Conservation (phyloP, 2,797 vertebrate genomes). For the Xenopus petersii region DNA sequence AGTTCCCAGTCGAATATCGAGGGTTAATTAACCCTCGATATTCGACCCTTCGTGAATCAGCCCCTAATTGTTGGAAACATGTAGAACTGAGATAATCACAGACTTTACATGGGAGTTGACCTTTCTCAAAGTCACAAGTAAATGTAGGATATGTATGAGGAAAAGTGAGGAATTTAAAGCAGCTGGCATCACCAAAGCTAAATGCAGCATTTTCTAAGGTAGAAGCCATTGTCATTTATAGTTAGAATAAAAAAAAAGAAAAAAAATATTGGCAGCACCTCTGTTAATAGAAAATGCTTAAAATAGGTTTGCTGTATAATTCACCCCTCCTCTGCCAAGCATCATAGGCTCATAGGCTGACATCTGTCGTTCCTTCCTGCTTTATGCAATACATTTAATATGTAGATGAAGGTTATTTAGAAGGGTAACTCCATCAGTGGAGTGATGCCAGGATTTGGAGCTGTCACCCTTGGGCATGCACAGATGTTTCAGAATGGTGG, state of each 20-base stretch:
- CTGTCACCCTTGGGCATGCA: slow-evolving; percentile 26
- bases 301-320: background rate
- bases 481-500: slow-evolving; percentile 37
- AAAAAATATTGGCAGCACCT: no score
- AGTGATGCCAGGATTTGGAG: slow-evolving; percentile 26
- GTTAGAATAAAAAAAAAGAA: no score
- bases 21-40: no score
- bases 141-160: background rate
- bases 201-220: no score
- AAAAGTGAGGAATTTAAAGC: no score
- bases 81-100: slow-evolving; percentile 1
- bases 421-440: slow-evolving; percentile 36
- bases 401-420: slow-evolving; percentile 27
- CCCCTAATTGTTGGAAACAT: background rate
- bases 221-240: no score
- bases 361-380: slow-evolving; percentile 27
- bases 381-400: background rate
- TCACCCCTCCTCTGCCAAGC: background rate
- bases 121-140: background rate
- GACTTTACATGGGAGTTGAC: background rate
- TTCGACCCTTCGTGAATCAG: no score
- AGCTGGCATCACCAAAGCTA: no score
- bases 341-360: slow-evolving; percentile 4
- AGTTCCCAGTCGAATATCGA: no score
- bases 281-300: background rate